Evolutionary conservation across 2,888 invertebrate species (phyloP), one percentile per base, ranked within the genome.

Genomic region (Sminthurinus aureus): DNA sequence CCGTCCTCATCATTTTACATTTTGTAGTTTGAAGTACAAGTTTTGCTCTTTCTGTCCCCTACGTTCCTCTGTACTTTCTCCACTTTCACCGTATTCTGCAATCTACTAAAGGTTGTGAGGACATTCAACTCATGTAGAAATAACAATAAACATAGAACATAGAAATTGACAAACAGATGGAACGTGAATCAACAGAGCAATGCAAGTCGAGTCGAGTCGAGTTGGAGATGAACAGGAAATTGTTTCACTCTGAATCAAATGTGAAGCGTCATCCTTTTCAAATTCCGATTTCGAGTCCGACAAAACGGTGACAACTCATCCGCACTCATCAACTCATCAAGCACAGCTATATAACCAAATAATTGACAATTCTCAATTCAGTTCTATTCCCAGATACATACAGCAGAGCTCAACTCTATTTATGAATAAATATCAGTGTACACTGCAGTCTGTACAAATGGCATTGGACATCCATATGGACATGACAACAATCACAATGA

Each of bases 221-320:
- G 6, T 38, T 38, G 38, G 38, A 38, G 38, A 38, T 22, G 71
- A 71, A 26, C 71, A 71, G 71, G 71, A 71, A 71, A 71, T 71
- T 71, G 71, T 24, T 71, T 24, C 22, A 71, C 71, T 71, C 24
- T 24, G 26, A 71, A 24, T 24, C 71, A 71, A 71, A 71, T 71
- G 71, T 20, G 71, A 71, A 24, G 18, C 58, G 38, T 1, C 38
- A 6, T 38, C 38, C 38, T 38, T 6, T 6, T 38, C 1, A 38
- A 38, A 38, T 38, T 38, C 38, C 38, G 38, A 38, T 38, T 38
- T 38, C 3, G 38, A 38, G 38, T 1, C 1, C 6, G 38, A 38
- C 38, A 38, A 38, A 38, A 38, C 6, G 38, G 38, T 38, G 38
- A 38, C 38, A 38, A 38, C 38, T 38, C 38, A 38, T 58, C 18